phyloP scores from a whole-genome alignment of 2,113 vertebrate genomes.

The Myiozetetes cayanensis region DNA sequence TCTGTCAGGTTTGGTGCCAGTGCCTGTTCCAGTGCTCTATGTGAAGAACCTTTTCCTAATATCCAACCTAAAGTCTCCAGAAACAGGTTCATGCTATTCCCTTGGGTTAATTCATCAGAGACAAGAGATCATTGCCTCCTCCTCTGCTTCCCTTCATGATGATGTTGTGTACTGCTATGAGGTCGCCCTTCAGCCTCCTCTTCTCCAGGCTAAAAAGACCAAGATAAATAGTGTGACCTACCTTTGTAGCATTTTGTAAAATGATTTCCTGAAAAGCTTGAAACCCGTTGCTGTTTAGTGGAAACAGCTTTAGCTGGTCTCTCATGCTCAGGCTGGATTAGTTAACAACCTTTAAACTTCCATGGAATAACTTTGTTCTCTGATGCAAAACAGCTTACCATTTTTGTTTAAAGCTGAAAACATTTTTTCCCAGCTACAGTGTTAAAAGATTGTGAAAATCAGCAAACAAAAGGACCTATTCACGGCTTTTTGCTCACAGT shows the following conservation, averaged over 20 bases:
- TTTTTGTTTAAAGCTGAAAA: not conserved
- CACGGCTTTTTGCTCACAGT: not conserved
- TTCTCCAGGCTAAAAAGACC: not conserved
- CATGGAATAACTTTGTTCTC: not conserved
- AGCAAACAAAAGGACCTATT: not conserved
- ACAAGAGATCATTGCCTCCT: not conserved
- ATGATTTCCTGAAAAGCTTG: not conserved
- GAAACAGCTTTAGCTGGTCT: not conserved
- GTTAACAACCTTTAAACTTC: not conserved
- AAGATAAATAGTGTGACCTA: not conserved
- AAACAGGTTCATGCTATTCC: not conserved
- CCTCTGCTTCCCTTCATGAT: not conserved
- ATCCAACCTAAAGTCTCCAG: not conserved
- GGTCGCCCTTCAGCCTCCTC: not conserved
- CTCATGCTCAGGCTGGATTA: not conserved
- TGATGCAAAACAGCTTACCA: not conserved
- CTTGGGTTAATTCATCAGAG: not conserved
- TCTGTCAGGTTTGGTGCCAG: not conserved
- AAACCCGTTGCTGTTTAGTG: not conserved
- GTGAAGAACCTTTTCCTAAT: not conserved
- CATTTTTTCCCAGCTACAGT: not conserved
- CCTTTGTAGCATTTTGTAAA: not conserved
- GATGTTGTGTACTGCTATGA: not conserved
- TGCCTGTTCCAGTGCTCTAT: not conserved
- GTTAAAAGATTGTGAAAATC: not conserved